Conservation (phyloP, 2,888 invertebrate species). For the Scaptomyza caliginosa region DNA sequence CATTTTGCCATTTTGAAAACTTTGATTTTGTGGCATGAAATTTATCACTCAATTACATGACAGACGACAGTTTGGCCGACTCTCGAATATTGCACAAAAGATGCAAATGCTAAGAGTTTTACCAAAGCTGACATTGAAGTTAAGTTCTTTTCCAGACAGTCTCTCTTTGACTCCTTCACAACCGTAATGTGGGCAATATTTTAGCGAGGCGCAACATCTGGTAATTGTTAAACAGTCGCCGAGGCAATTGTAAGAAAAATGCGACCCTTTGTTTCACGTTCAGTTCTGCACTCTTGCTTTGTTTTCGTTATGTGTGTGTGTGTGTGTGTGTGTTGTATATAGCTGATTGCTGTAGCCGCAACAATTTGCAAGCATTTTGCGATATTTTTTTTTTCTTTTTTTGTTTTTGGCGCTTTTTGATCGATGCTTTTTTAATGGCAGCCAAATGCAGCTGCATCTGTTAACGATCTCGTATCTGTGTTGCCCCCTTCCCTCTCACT, state of each 20-base stretch:
- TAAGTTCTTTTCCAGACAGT: slow-evolving; percentile 24
- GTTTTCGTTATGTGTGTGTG: slow-evolving; percentile 14
- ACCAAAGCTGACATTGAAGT: slow-evolving; percentile 31
- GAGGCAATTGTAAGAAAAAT: slow-evolving; percentile 61
- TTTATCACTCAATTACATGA: slow-evolving; percentile 74
- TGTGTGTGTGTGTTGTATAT: neutral
- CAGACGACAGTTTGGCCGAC: slow-evolving; percentile 59
- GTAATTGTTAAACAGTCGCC: slow-evolving; percentile 78
- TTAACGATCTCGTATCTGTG: slow-evolving; percentile 18
- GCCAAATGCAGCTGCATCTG: slow-evolving; percentile 53
- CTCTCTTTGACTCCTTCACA: neutral
- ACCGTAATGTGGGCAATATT: slow-evolving; percentile 45
- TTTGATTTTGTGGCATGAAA: slow-evolving; percentile 56
- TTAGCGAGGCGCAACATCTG: slow-evolving; percentile 72
- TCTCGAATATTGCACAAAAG: slow-evolving; percentile 9
- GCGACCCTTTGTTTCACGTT: slow-evolving; percentile 69
- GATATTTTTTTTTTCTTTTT: slow-evolving; percentile 3
- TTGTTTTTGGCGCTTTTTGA: slow-evolving; percentile 52
- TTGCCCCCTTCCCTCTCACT: neutral
- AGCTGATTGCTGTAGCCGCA: slow-evolving; percentile 11
- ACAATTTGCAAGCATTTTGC: slow-evolving; percentile 59
- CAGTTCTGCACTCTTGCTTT: slow-evolving; percentile 30
- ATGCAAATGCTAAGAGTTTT: neutral
- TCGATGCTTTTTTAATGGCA: slow-evolving; percentile 73
- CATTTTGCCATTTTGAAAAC: slow-evolving; percentile 28